Base-by-base conservation (phyloP, 2,888 invertebrate genomes). In the Caradrina clavipalpis region DNA sequence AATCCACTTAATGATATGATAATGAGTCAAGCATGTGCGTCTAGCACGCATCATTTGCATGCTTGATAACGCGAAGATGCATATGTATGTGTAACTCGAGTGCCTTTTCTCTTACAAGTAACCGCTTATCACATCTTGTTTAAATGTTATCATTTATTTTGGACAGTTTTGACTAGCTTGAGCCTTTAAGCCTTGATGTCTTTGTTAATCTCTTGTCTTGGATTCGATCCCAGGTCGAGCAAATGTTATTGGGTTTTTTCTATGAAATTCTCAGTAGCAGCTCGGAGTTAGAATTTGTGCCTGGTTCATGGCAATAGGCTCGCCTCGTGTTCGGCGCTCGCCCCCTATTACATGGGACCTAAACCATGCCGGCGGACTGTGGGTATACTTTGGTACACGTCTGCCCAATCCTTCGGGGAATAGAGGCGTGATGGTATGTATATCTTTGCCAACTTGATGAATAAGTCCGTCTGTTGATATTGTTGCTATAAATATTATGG, bases 31-130 rank as follows among this genome's bases (percentile, higher is more conserved):
- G 42, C 39, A 58, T 58, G 42, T 57, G 51, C 19, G 50, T 26
- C 39, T 42, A 7, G 10, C 79, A 79, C 68, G 79, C 35, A 35
- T 50, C 49, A 22, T 42, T 59, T 49, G 59, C 79, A 56, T 78
- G 67, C 0, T 45, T 19, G 75, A 78, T 73, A 78, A 78, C 50
- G 7, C 45, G 58, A 47, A 55, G 60, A 50, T 63, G 42, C 50
- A 54, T 7, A 49, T 59, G 35, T 50, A 0, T 45, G 45, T 45
- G 17, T 61, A 19, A 58, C 31, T 66, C 22, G 22, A 26, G 19
- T 45, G 13, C 2, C 55, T 21, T 75, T 77, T 65, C 53, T 45
- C 21, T 55, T 58, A 55, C 11, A 53, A 62, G 50, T 70, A 56
- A 35, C 15, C 21, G 8, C 19, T 45, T 26, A 26, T 56, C 4